Percentiles rank a stretch among this genome's conserved stretches.
Evolutionary conservation across 2,797 vertebrate genomes (phyloP).

Genomic region (Simalia tracyae): DNA sequence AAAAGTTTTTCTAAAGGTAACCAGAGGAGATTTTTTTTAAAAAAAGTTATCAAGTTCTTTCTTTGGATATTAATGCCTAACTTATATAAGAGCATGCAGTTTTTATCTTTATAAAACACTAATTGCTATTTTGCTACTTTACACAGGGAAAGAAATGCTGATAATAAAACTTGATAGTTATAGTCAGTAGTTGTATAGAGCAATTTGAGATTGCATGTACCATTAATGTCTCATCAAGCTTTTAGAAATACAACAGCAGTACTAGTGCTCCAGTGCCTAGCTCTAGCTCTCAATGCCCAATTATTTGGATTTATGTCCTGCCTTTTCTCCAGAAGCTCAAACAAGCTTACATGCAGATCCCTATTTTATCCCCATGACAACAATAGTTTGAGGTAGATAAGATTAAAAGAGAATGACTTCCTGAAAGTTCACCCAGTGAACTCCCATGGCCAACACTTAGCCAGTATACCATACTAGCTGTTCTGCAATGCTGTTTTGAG

Average conservation of each 20-base stretch:
- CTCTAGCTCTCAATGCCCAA: background rate
- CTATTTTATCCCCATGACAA: background rate
- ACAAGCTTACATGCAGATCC: background rate
- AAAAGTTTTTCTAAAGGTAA: background rate
- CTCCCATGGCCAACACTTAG: background rate
- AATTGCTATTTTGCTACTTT: background rate
- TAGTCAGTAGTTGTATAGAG: background rate
- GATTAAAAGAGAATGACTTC: background rate
- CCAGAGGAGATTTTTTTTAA: background rate
- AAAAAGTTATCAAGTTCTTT: background rate
- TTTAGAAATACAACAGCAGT: background rate
- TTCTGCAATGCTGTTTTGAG: background rate
- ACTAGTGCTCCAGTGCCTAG: background rate
- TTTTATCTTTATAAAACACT: background rate
- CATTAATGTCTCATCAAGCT: background rate
- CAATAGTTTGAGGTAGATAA: background rate
- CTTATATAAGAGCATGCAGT: background rate
- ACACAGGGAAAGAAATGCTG: background rate
- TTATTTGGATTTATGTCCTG: background rate
- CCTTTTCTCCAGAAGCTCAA: background rate
- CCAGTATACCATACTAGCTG: background rate
- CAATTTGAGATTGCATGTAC: background rate
- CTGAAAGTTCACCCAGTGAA: background rate
- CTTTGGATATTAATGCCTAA: background rate
- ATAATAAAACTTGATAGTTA: background rate